phyloP scores from a whole-genome alignment of 2,797 vertebrate species.

The Sebastes diaconus region DNA sequence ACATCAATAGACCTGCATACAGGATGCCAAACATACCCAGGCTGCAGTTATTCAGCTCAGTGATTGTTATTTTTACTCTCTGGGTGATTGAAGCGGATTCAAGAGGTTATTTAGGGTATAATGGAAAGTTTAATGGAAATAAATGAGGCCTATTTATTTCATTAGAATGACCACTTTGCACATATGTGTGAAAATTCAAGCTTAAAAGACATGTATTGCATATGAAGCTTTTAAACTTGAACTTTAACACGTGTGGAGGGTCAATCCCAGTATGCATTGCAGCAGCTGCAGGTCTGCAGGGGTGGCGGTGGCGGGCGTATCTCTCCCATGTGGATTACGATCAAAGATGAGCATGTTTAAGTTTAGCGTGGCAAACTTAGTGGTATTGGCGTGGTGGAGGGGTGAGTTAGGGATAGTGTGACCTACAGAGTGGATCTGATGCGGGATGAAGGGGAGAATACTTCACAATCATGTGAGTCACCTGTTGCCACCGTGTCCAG shows the following conservation, averaged over 20 bases:
- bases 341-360: conserved; percentile 64
- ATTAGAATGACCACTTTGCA: background rate
- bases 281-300: conserved; percentile 48
- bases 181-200: background rate
- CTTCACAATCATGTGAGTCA: conserved; percentile 56
- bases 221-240: conserved; percentile 32
- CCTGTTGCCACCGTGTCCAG: conserved; percentile 62
- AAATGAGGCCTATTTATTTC: background rate
- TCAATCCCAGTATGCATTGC: background rate
- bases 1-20: conserved; percentile 12
- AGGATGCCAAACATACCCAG: conserved; percentile 32
- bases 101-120: background rate
- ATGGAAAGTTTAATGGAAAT: background rate
- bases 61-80: conserved; percentile 28
- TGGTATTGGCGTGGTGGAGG: background rate
- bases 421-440: conserved; percentile 40
- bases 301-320: conserved; percentile 1
- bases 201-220: background rate
- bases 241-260: conserved; percentile 7
- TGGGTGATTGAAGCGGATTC: background rate
- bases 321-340: conserved; percentile 36
- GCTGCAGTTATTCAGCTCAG: conserved; percentile 2
- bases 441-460: background rate
- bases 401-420: conserved; percentile 32
- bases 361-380: conserved; percentile 45